Conservation (phyloP, 2,888 invertebrate genomes). For the Noctua fimbriata region DNA sequence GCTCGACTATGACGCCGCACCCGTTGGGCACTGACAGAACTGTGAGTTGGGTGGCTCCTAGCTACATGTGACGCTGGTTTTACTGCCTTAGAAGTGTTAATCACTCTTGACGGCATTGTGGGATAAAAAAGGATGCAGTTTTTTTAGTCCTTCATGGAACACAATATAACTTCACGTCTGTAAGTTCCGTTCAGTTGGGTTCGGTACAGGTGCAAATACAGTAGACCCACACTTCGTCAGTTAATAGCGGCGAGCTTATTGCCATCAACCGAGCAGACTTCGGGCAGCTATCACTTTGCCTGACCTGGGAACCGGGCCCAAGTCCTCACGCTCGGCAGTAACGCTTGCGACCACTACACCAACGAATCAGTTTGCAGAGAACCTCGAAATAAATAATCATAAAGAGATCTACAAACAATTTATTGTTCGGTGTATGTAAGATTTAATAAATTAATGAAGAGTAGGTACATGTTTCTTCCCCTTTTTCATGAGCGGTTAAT, state of each 20-base stretch:
- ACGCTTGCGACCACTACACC: background rate
- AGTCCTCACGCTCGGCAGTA: background rate
- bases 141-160: background rate
- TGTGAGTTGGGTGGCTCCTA: conserved; percentile 1
- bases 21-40: conserved; percentile 9
- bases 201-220: background rate
- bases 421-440: no score
- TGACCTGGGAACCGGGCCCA: background rate
- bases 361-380: background rate
- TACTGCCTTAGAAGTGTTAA: background rate
- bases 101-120: background rate
- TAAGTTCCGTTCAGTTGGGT: no score
- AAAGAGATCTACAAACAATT: background rate
- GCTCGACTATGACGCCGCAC: conserved; percentile 19
- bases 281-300: background rate
- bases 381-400: background rate
- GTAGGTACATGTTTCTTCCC: background rate
- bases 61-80: background rate
- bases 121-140: background rate
- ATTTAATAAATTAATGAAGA: no score
- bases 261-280: background rate
- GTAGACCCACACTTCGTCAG: background rate
- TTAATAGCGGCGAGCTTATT: background rate
- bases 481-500: background rate
- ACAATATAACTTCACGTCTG: background rate